Conservation (phyloP, 2,888 invertebrate species). For the Fragum whitleyi region DNA sequence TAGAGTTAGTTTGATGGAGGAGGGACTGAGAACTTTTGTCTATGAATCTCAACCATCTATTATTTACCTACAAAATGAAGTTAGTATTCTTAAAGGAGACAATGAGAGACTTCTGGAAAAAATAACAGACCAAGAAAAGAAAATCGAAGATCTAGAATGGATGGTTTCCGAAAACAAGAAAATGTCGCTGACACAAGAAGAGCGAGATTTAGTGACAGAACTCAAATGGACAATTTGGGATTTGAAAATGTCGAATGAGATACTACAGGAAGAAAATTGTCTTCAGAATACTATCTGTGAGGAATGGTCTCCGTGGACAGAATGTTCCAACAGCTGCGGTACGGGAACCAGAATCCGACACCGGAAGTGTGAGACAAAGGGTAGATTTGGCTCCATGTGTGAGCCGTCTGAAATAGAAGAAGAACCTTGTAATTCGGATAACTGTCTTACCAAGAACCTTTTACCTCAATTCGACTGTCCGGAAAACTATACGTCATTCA, state of each 20-base stretch:
- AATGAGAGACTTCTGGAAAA: conserved; percentile 28
- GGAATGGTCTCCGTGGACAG: conserved; percentile 51
- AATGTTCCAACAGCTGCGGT: conserved; percentile 51
- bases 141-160: conserved; percentile 42
- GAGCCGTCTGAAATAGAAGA: conserved; percentile 31
- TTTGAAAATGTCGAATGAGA: conserved; percentile 40
- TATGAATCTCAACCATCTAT: conserved; percentile 35
- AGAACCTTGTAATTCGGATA: conserved; percentile 21
- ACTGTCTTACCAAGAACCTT: background rate
- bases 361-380: conserved; percentile 35
- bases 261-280: conserved; percentile 50
- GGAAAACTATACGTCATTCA: conserved; percentile 47
- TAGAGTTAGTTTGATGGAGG: conserved; percentile 41
- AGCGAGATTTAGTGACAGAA: conserved; percentile 49
- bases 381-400: conserved; percentile 56
- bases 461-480: conserved; percentile 41
- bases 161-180: conserved; percentile 32
- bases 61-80: conserved; percentile 30
- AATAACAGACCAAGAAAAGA: conserved; percentile 28
- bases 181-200: conserved; percentile 32
- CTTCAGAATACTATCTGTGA: conserved; percentile 32
- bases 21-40: conserved; percentile 37
- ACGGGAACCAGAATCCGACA: conserved; percentile 46
- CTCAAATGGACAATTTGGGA: conserved; percentile 59
- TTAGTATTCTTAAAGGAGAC: conserved; percentile 16